Evolutionary conservation across 1,140 invertebrate genomes (phyloP).

Genomic region (Drosophila fuyamai): DNA sequence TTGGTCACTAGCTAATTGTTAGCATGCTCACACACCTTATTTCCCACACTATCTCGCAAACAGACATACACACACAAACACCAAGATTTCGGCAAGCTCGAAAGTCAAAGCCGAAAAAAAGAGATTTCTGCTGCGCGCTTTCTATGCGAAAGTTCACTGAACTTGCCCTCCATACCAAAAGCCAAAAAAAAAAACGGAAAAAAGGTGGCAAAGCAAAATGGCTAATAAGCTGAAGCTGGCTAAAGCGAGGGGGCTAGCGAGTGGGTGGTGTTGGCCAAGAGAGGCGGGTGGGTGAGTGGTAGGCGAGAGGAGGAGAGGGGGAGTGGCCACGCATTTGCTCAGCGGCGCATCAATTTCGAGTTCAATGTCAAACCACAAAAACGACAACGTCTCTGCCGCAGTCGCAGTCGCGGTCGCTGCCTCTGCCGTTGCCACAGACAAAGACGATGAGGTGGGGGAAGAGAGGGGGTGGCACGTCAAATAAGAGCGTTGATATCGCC

Average conservation of each 20-base stretch:
- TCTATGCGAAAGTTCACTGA: conserved; percentile 60
- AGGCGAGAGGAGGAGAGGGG: conserved; percentile 28
- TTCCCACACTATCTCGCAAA: conserved; percentile 3
- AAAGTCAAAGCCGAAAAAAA: conserved; percentile 33
- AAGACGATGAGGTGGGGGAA: background rate
- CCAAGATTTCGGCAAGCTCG: conserved; percentile 48
- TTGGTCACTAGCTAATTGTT: conserved; percentile 34
- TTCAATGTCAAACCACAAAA: conserved; percentile 84
- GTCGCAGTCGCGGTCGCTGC: conserved; percentile 12
- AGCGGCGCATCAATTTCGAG: conserved; percentile 80
- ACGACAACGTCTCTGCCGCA: conserved; percentile 36
- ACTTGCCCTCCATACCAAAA: conserved; percentile 67
- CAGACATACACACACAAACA: conserved; percentile 10
- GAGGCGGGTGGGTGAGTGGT: conserved; percentile 1
- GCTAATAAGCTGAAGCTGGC: conserved; percentile 59
- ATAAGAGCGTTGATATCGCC: conserved; percentile 23
- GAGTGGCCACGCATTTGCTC: conserved; percentile 56
- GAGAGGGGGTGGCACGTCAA: conserved; percentile 1
- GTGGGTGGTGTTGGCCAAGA: background rate
- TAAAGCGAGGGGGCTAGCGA: conserved; percentile 15
- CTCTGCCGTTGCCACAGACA: conserved; percentile 25
- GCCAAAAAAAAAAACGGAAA: conserved; percentile 30
- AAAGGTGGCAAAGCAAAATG: conserved; percentile 63
- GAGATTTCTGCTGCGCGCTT: conserved; percentile 40
- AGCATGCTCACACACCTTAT: conserved; percentile 18